Evolutionary conservation across 2,888 invertebrate species (phyloP), one percentile per base, ranked within the genome.

Genomic region (Phoenoteleia sp.): DNA sequence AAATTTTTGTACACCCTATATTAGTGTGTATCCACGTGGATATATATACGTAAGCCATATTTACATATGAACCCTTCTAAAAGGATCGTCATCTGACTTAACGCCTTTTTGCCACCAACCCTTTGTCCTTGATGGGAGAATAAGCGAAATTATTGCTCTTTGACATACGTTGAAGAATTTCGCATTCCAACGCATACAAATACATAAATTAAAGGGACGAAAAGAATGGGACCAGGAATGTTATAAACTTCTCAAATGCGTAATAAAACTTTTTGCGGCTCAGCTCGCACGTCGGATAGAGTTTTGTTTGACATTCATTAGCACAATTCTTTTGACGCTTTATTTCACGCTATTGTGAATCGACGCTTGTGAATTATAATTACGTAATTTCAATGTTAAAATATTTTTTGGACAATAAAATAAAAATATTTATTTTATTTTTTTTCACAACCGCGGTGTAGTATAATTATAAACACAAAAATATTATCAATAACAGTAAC

Each of bases 31-130:
- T 76, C 72, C 80, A 84, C 80, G 84, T 84, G 80, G 69, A 80
- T 60, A 23, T 58, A 54, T 76, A 69, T 27, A 69, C 54, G 69
- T 58, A 62, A 67, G 45, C 19, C 39, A 1, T 23, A 92, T 93
- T 93, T 92, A 88, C 93, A 93, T 93, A 91, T 91, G 88, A 91
- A 92, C 91, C 92, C 91, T 88, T 90, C 87, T 80, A 88, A 83
- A 87, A 83, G 91, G 92, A 89, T 91, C 90, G 88, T 88, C 47
- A 90, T 91, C 89, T 90, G 92, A 92, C 93, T 92, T 92, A 91
- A 92, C 92, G 92, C 91, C 92, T 92, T 92, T 92, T 91, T 88
- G 90, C 89, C 88, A 86, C 81, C 88, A 76, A 79, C 77, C 86
- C 76, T 84, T 82, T 80, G 39, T 75, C 85, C 66, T 49, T 74